Evolutionary conservation across 2,113 vertebrate genomes (phyloP).

Genomic region (Pleuronectes platessa): DNA sequence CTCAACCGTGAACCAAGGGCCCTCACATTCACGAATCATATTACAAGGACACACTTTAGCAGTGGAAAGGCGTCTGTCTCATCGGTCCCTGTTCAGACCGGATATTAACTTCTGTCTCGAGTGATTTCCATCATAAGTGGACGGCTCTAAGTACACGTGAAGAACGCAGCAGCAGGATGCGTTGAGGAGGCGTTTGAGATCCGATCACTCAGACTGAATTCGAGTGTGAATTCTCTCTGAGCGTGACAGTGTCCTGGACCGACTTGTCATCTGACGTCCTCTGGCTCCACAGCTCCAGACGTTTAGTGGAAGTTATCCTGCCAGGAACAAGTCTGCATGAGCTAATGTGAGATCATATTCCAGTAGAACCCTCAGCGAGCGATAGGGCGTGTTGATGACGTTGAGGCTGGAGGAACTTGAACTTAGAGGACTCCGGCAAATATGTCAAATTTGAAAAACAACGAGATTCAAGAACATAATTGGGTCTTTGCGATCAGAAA

Average conservation of each 20-base stretch:
- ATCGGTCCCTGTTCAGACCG: not conserved
- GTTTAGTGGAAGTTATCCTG: too few species aligned
- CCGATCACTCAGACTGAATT: not conserved
- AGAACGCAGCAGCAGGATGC: not conserved
- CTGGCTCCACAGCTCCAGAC: not conserved
- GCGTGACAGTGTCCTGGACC: not conserved
- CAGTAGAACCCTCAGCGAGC: too few species aligned
- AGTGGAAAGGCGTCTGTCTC: slow-evolving; percentile 30
- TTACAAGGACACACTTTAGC: slow-evolving; percentile 63
- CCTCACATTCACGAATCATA: slow-evolving; percentile 72
- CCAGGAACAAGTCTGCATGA: too few species aligned
- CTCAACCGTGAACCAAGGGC: slow-evolving; percentile 69
- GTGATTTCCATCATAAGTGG: not conserved
- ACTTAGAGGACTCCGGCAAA: too few species aligned
- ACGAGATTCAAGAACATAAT: too few species aligned
- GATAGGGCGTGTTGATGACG: too few species aligned
- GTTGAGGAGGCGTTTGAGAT: not conserved
- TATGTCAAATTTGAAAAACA: too few species aligned
- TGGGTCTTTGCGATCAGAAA: not conserved
- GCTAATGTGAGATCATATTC: too few species aligned
- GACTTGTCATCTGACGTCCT: not conserved
- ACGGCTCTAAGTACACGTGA: not conserved
- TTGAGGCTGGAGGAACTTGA: too few species aligned
- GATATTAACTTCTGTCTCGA: not conserved
- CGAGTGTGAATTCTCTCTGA: not conserved